Percentiles rank a stretch among this genome's conserved stretches.
These are phyloP conservation scores for Acleris cristana DNA, from an alignment of 2,888 invertebrate genomes.

Conservation along the genomic window DNA sequence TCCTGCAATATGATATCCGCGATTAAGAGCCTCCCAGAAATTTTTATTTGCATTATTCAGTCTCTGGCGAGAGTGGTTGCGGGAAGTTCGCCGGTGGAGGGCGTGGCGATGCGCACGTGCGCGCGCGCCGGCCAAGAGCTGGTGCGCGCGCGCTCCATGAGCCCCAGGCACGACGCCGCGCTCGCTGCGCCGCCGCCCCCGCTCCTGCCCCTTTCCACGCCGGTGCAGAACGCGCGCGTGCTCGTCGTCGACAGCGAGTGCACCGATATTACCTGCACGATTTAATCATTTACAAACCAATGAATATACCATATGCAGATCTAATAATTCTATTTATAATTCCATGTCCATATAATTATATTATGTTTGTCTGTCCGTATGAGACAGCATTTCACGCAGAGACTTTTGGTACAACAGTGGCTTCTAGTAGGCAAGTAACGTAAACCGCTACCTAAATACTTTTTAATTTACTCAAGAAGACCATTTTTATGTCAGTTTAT, in stretches of 20 bases:
- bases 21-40: no score
- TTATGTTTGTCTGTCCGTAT: no score
- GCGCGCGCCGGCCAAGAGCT: constrained; percentile 65
- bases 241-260: constrained; percentile 64
- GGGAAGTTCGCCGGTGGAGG: constrained; percentile 53
- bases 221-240: constrained; percentile 50
- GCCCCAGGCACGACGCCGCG: constrained; percentile 60
- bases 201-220: constrained; percentile 40
- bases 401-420: no score
- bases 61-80: constrained; percentile 62
- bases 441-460: no score
- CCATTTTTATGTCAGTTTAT: no score
- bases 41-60: constrained; percentile 11
- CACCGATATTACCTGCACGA: constrained; percentile 67
- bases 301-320: no score
- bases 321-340: no score
- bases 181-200: constrained; percentile 42
- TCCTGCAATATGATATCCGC: no score
- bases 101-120: constrained; percentile 65
- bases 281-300: not conserved
- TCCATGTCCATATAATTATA: no score
- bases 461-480: no score
- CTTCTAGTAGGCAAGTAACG: no score
- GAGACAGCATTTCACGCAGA: no score
- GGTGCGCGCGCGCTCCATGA: constrained; percentile 56